Base-by-base conservation (phyloP, 2,113 vertebrate species). In the Pampusana beccarii region DNA sequence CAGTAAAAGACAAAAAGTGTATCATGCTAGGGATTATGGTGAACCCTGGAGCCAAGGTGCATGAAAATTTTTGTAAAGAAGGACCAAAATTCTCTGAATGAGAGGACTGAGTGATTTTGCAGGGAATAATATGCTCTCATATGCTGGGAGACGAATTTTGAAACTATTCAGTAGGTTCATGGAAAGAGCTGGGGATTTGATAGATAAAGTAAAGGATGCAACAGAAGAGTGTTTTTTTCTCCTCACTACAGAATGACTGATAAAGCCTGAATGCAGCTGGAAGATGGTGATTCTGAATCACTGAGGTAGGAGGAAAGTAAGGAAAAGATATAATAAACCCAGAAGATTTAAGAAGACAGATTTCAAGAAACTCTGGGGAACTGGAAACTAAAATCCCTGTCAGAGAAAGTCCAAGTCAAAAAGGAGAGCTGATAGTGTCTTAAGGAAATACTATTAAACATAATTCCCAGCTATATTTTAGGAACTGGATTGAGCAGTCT, bases 101-200 rank as follows among this genome's bases (percentile, higher is more conserved):
- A 6, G 11, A 1, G 12, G 33, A 61, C 14, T 48, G 19, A 15
- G 2, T 54, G 10, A 7, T 54, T 95, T 93, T 78, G 64, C 7
- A 18, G 8, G 44, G 11, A 14, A 14, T 0, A 0, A 19, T 54
- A 60, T 77, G 19, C 12, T 5, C 11, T 4, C 12, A 38, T 60
- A 23, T 8, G 1, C 5, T 72, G 38, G 16, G 42, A 72, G 25
- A 77, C 18, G 13, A 65, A 60, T 56, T 93, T 87, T 60, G 20
- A 58, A 88, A n/a, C 6, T 40, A 6, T 64, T 77, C 5, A n/a
- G 13, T 21, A 34, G 48, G 25, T 62, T 57, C 3, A 26, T 64
- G 12, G 14, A 80, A 58, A 6, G 4, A 50, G 4, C 3, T 64
- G 33, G 18, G 19, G 23, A 61, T 88, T 56, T 65, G 29, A 8